Evolutionary conservation across 2,797 vertebrate genomes (phyloP).

Genomic region (Halcyon chelicuti): DNA sequence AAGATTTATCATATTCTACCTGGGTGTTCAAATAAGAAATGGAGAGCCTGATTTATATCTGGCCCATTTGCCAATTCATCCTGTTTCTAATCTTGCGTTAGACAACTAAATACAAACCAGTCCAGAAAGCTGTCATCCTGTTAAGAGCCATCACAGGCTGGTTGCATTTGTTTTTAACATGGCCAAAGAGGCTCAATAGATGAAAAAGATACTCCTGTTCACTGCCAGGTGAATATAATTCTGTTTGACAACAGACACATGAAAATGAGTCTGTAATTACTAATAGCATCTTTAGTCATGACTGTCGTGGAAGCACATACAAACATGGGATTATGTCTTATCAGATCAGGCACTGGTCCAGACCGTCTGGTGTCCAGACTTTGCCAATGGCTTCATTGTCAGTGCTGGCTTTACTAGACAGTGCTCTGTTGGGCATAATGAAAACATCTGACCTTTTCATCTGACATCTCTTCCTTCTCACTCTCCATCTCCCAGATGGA

Average conservation of each 20-base stretch:
- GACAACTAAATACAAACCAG: not conserved
- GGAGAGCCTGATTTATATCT: not conserved
- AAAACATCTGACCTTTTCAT: slow-evolving; percentile 55
- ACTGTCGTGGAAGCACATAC: not conserved
- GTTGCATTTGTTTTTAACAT: slow-evolving; percentile 2
- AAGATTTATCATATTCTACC: not conserved
- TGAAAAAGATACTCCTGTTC: slow-evolving; percentile 21
- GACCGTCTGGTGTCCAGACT: slow-evolving; percentile 11
- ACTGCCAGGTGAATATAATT: slow-evolving; percentile 52
- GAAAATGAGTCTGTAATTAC: slow-evolving; percentile 29
- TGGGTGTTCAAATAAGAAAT: not conserved
- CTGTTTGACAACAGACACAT: slow-evolving; percentile 30
- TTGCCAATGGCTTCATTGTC: slow-evolving; percentile 43
- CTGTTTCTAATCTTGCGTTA: slow-evolving; percentile 24
- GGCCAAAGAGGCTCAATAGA: slow-evolving; percentile 10
- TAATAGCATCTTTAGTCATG: slow-evolving; percentile 18
- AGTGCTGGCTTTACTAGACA: not conserved
- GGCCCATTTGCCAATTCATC: not conserved
- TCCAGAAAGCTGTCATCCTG: slow-evolving; percentile 25
- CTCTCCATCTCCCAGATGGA: not conserved
- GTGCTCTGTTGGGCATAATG: not conserved
- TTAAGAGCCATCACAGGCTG: slow-evolving; percentile 10
- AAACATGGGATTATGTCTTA: slow-evolving; percentile 33
- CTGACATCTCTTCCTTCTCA: not conserved
- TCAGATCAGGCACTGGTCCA: slow-evolving; percentile 49